Evolutionary conservation across 2,797 vertebrate species (phyloP).

Genomic region (Notolabrus celidotus): DNA sequence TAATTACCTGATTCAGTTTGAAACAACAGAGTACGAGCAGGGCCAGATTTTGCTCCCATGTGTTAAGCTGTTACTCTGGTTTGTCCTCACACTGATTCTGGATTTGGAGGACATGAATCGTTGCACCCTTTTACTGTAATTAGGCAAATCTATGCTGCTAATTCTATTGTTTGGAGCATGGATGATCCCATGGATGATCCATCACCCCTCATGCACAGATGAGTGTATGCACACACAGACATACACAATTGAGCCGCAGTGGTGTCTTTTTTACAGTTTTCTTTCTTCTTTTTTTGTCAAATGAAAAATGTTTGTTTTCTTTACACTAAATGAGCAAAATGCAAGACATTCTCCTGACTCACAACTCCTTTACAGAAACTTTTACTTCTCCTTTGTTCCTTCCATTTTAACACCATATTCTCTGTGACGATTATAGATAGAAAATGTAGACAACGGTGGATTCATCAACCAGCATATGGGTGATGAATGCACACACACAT

Average conservation of each 20-base stretch:
- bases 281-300: background rate
- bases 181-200: constrained; percentile 54
- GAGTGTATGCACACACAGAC: constrained; percentile 10
- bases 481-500: background rate
- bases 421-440: background rate
- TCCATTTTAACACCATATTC: background rate
- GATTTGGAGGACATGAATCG: constrained; percentile 62
- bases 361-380: background rate
- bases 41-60: constrained; percentile 12
- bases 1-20: constrained; percentile 8
- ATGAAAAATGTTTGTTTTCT: constrained; percentile 4
- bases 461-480: too few relatives aligned
- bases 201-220: constrained; percentile 44
- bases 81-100: constrained; percentile 57
- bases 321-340: background rate
- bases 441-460: too few relatives aligned
- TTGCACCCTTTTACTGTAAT: constrained; percentile 55
- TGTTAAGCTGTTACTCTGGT: constrained; percentile 54
- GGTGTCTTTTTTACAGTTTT: background rate
- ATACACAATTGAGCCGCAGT: background rate
- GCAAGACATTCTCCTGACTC: background rate
- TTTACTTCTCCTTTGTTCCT: background rate
- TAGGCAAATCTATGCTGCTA: constrained; percentile 57
- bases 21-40: constrained; percentile 30
- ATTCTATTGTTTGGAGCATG: constrained; percentile 35